Evolutionary conservation across 2,797 vertebrate genomes (phyloP).

Genomic region (Chrosomus eos): DNA sequence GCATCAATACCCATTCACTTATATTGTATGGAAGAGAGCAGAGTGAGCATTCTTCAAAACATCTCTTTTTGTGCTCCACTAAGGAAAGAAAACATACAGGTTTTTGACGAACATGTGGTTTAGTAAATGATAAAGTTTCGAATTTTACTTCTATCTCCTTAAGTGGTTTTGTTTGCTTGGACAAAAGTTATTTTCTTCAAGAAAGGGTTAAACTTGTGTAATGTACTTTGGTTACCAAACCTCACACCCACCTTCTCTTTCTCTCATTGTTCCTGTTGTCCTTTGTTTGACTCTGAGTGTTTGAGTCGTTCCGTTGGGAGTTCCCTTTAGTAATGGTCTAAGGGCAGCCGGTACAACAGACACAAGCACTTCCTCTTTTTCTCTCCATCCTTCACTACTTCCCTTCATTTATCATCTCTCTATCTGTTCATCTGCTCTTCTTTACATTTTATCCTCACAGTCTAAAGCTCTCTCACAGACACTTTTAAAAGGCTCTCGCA

Average conservation of each 20-base stretch:
- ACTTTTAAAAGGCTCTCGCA: constrained; percentile 11
- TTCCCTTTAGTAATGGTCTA: constrained; percentile 60
- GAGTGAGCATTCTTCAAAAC: neutral
- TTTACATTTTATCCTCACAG: neutral
- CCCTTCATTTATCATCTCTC: constrained; percentile 50
- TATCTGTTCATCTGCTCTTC: constrained; percentile 33
- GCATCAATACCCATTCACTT: neutral
- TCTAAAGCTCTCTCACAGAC: constrained; percentile 7
- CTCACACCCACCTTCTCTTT: constrained; percentile 7
- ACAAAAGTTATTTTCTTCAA: constrained; percentile 12
- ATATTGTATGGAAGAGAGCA: neutral
- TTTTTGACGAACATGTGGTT: neutral
- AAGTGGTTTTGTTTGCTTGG: neutral
- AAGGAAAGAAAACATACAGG: too few species aligned
- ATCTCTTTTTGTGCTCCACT: neutral
- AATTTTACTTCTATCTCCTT: neutral
- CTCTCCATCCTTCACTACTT: constrained; percentile 45
- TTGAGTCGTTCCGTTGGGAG: constrained; percentile 50
- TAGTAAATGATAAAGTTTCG: neutral
- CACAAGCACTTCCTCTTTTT: constrained; percentile 58
- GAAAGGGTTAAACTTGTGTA: neutral
- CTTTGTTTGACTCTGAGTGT: constrained; percentile 60
- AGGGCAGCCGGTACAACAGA: constrained; percentile 55
- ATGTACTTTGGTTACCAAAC: constrained; percentile 18
- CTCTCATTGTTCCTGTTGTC: constrained; percentile 29